A percentile compares a stretch with the other conserved stretches of the same genome.
Conservation (phyloP, 2,113 vertebrate species). For the Telmatochromis brachygnathus region DNA sequence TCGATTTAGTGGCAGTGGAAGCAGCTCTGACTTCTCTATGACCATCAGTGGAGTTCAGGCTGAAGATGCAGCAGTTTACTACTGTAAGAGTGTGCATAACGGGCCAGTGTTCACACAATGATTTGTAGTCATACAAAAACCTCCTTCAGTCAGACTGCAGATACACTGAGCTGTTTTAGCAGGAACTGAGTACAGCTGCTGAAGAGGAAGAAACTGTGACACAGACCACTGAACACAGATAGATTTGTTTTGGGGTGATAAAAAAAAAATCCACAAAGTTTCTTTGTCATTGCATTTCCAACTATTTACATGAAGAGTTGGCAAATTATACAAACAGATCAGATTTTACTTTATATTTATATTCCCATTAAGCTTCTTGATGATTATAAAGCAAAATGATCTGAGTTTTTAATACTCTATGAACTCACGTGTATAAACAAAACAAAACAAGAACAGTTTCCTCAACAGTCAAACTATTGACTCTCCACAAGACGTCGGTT, state of each 20-base stretch:
- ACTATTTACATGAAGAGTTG: not conserved
- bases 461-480: not conserved
- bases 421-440: not conserved
- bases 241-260: not conserved
- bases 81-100: rapidly evolving
- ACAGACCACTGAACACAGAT: not conserved
- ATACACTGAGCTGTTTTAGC: rapidly evolving
- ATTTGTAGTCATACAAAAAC: not conserved
- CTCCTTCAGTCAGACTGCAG: rapidly evolving
- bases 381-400: not conserved
- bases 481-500: rapidly evolving
- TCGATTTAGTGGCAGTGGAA: not conserved
- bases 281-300: not conserved
- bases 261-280: not conserved
- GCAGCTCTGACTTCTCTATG: not conserved
- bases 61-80: not conserved
- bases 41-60: slow-evolving; percentile 31
- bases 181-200: rapidly evolving
- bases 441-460: not conserved
- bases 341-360: not conserved
- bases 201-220: not conserved
- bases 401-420: not conserved
- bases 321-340: not conserved
- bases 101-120: not conserved
- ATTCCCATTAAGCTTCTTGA: not conserved